Evolutionary conservation across 2,797 vertebrate genomes (phyloP), one percentile per base, ranked within the genome.

Genomic region (Diplodus puntazzo): DNA sequence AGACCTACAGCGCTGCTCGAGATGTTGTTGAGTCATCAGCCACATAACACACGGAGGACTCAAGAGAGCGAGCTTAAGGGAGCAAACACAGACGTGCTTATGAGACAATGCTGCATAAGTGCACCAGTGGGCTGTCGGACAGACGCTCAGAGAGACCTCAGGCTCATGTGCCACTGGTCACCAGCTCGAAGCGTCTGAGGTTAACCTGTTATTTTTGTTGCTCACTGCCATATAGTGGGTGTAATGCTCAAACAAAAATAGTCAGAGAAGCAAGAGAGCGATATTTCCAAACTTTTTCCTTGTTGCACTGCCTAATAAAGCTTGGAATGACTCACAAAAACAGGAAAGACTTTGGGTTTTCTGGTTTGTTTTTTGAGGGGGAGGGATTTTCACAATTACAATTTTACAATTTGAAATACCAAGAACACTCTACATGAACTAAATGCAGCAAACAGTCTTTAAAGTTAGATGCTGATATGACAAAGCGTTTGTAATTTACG

Each of bases 1-100:
- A 83, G 89, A 91, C 84, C 68, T 69, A 68, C 58, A 73, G 84
- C 74, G 55, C 82, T 43, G 45, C 78, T 80, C 3, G 27, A 84
- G 88, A 81, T 90, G 93, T 93, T 95, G 88, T 91, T 87, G 89
- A 94, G 84, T 86, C 88, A 87, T 92, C 83, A 86, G 67, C 81
- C 86, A 86, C 83, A 90, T 59, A 89, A 86, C 79, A 88, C 85
- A 79, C n/a, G 8, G 48, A 85, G 64, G 83, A 85, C 92, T 89
- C 91, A 54, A 46, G 89, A 87, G 92, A 89, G 68, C 3, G 62
- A 74, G 71, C 79, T 87, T 80, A 61, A 50, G 79, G 81, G 89
- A 91, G 77, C 80, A 77, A 74, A 85, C 81, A 80, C 69, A 74
- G 73, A 77, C 72, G 60, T 14, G 70, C 87, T 80, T 76, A 80